Base-by-base conservation (phyloP, 2,797 vertebrate genomes). In the Halcyon badia region DNA sequence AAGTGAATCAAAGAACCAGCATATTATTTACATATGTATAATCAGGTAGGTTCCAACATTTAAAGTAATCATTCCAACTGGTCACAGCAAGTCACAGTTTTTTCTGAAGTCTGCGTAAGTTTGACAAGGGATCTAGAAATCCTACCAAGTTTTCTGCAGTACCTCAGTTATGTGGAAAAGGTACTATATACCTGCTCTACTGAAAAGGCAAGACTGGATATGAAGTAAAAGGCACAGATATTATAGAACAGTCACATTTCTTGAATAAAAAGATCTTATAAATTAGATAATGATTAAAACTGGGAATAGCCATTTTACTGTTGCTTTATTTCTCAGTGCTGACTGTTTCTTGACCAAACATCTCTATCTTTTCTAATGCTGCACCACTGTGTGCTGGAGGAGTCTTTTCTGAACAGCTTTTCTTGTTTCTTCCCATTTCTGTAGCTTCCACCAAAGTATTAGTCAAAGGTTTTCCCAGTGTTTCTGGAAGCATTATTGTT, bases 401-500 rank as follows among this genome's bases (percentile, higher is more conserved):
- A 76, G 64, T 52, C 94, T 97, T 96, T 41, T 39, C 93, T 65
- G 85, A 89, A 37, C 14, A 78, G 44, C 33, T 95, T 33, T 73
- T 73, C 54, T 93, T 95, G 42, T 96, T 82, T 31, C 71, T 81
- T 89, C 98, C 98, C 58, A 99, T 98, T 94, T 98, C 97, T 94
- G 98, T 98, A 25, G 99, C 98, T 95, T 99, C 99, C 94, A 98
- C 98, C 98, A 99, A 97, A 17, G 99, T 99, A 82, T 97, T 98
- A 83, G 98, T 98, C 87, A 99, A 93, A 33, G 99, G 99, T 94
- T 97, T 98, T 81, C 99, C 98, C 26, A 99, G 97, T 24, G 99
- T 99, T 98, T 99, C 99, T 5, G 99, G 99, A 89, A 99, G 98
- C 94, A 98, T 91, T 92, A 99, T 46, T 2, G 99, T 98, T 96